phyloP scores from a whole-genome alignment of 2,113 vertebrate genomes.

The Rousettus leschenaultii region DNA sequence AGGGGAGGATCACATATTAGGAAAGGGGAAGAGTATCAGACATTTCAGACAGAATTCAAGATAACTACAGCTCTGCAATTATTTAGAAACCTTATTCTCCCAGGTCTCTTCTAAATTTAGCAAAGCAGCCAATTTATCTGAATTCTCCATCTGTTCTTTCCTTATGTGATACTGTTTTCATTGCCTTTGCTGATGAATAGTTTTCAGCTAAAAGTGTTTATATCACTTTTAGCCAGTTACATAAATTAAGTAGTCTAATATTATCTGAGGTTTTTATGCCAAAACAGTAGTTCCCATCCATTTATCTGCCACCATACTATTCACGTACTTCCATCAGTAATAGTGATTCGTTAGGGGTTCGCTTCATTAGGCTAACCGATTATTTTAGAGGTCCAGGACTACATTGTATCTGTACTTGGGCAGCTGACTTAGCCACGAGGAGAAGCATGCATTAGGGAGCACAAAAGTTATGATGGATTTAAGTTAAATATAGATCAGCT shows the following conservation, averaged over 20 bases:
- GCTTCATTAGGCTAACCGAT: background rate
- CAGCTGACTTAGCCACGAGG: background rate
- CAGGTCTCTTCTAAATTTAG: background rate
- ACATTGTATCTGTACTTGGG: background rate
- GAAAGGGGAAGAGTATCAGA: background rate
- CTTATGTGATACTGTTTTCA: background rate
- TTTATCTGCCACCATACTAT: background rate
- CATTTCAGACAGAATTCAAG: background rate
- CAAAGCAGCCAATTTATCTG: background rate
- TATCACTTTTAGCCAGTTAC: background rate
- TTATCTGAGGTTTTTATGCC: background rate
- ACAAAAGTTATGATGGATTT: background rate
- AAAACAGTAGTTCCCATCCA: background rate
- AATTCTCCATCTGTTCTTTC: background rate
- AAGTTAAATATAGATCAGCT: background rate
- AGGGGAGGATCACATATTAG: background rate
- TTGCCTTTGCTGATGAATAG: background rate
- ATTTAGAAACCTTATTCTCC: background rate
- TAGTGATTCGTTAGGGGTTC: background rate
- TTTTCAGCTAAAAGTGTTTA: background rate
- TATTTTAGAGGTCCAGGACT: background rate
- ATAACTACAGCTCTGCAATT: background rate
- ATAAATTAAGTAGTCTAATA: background rate
- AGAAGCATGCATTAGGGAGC: background rate
- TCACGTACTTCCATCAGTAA: background rate